phyloP scores from a whole-genome alignment of 2,113 vertebrate species.

The Calypte anna region DNA sequence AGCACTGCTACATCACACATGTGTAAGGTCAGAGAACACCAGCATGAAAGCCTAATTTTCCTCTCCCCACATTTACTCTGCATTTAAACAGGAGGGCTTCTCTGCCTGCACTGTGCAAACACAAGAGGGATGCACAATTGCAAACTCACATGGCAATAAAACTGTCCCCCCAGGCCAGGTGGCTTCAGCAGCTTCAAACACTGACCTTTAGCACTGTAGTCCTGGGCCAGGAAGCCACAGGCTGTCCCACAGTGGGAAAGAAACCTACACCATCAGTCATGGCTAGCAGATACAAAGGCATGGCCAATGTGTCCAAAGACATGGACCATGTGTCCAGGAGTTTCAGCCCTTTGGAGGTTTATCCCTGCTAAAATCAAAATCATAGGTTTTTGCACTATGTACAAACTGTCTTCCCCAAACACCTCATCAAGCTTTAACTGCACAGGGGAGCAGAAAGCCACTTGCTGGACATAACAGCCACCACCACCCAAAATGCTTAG shows the following conservation, averaged over 20 bases:
- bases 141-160: rapidly evolving
- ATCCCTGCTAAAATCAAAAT: not conserved
- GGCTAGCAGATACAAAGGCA: not conserved
- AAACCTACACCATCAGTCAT: not conserved
- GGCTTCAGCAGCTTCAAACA: not conserved
- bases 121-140: not conserved
- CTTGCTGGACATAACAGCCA: not conserved
- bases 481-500: not conserved
- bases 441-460: not conserved
- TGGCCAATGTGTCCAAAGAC: too few relatives aligned
- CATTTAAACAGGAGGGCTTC: not conserved
- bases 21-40: not conserved
- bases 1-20: not conserved
- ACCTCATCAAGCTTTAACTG: not conserved
- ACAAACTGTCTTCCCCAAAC: not conserved
- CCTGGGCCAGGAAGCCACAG: not conserved
- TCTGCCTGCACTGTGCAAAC: not conserved
- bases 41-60: not conserved
- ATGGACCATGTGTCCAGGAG: not conserved
- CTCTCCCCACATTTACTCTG: rapidly evolving
- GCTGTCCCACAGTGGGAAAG: not conserved
- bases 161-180: not conserved
- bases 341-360: not conserved
- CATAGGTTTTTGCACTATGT: not conserved
- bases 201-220: not conserved